phyloP scores from a whole-genome alignment of 2,797 vertebrate genomes.

The Gymnothorax reevesii region DNA sequence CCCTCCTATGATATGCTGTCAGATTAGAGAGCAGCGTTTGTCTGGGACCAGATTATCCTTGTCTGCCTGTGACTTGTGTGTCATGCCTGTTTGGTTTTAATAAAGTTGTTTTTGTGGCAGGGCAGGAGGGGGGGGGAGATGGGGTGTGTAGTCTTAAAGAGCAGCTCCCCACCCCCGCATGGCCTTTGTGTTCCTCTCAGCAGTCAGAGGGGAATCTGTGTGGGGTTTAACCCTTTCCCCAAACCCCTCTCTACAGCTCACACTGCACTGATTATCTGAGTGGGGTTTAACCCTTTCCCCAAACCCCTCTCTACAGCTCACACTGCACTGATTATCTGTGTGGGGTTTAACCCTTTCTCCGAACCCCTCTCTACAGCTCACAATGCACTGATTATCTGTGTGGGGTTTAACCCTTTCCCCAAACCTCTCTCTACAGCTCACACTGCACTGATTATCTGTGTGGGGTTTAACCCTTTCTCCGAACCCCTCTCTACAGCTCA shows the following conservation, averaged over 20 bases:
- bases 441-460: too few species aligned
- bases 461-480: too few species aligned
- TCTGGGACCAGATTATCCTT: neutral
- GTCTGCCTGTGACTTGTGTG: constrained; percentile 27
- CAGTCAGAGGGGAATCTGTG: constrained; percentile 68
- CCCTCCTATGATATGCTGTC: constrained; percentile 30
- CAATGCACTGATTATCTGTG: too few species aligned
- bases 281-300: too few species aligned
- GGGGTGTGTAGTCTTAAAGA: constrained; percentile 48
- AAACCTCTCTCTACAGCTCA: too few species aligned
- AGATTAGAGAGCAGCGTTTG: constrained; percentile 47
- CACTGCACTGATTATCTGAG: too few species aligned
- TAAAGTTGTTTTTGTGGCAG: constrained; percentile 37
- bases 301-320: too few species aligned
- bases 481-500: too few species aligned
- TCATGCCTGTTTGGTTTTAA: constrained; percentile 27
- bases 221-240: constrained; percentile 70
- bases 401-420: too few species aligned
- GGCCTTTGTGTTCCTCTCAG: constrained; percentile 67
- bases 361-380: too few species aligned
- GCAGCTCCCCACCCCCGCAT: constrained; percentile 60
- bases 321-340: too few species aligned
- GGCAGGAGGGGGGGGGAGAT: constrained; percentile 37
- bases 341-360: too few species aligned
- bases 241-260: neutral